Evolutionary conservation across 2,888 invertebrate species (phyloP), one percentile per base, ranked within the genome.

Genomic region (Noctua pronuba): DNA sequence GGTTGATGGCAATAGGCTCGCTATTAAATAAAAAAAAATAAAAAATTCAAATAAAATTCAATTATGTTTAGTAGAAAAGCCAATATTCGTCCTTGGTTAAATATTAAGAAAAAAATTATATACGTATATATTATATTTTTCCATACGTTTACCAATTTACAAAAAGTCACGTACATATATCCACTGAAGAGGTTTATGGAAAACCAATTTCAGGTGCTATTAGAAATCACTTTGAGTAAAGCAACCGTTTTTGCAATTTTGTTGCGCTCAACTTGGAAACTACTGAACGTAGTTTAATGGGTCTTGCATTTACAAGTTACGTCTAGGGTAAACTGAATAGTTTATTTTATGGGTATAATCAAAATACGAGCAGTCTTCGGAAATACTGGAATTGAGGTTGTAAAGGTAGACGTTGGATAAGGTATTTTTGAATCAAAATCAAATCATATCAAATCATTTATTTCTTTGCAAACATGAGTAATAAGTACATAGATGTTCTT

Each of bases 251-350:
- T 80, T 75, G 75, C 71, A 75, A 80, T 84, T 88, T 87, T 88
- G 83, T 86, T 86, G 85, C 79, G 80, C 69, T 70, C 72, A 79
- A 79, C 85, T 86, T 83, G 70, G 73, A 80, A 83, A 77, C 81
- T 83, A 86, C 81, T 86, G 79, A 83, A 75, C 77, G 79, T n/a
- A 72, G 58, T 83, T 80, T 87, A 80, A 87, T 87, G 65, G 44
- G 44, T 71, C 72, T 85, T 77, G 76, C 75, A 75, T 79, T 79
- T 85, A 85, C 86, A 82, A 49, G 60, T 83, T 80, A 77, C 69
- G 13, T n/a, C 55, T 76, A 49, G 55, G 62, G 69, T 73, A 35
- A 68, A 73, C 75, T 75, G 41, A 62, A 83, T 80, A 77, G 67
- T 68, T 80, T 38, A 58, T 72, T 66, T 84, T 65, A 83, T 64